phyloP scores from a whole-genome alignment of 2,797 vertebrate genomes.

The Todus mexicanus region DNA sequence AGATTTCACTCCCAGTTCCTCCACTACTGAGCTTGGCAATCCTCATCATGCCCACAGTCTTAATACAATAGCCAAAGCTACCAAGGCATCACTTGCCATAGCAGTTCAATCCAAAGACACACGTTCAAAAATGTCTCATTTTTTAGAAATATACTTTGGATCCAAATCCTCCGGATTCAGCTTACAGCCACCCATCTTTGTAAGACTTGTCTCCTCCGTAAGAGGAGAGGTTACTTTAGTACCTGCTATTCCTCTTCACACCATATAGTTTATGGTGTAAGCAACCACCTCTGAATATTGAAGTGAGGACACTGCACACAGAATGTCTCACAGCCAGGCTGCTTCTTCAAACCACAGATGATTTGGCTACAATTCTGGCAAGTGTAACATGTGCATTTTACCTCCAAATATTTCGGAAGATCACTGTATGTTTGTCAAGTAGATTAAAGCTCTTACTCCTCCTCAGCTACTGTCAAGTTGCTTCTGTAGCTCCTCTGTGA shows the following conservation, averaged over 20 bases:
- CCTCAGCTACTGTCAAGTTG: neutral
- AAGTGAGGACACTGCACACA: accelerated
- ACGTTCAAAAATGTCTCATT: too few species aligned
- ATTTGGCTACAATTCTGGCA: neutral
- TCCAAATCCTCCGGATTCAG: neutral
- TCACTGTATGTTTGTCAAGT: neutral
- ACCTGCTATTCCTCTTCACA: neutral
- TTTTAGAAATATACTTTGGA: neutral
- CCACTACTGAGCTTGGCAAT: neutral
- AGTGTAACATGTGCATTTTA: neutral
- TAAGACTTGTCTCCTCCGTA: neutral
- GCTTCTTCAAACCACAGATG: neutral
- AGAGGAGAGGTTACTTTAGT: neutral
- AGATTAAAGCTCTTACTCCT: neutral
- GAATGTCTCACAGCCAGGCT: neutral
- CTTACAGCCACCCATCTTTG: neutral
- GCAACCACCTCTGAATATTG: neutral
- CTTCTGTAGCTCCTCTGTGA: neutral
- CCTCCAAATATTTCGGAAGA: neutral
- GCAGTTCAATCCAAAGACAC: neutral
- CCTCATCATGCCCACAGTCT: neutral
- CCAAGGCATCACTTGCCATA: neutral
- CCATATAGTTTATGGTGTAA: neutral
- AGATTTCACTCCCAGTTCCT: neutral
- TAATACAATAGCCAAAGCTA: accelerated